Percentiles rank a stretch among this genome's conserved stretches.
Evolutionary conservation across 2,113 vertebrate species (phyloP).

Genomic region (Hypocryptadius cinnamomeus): DNA sequence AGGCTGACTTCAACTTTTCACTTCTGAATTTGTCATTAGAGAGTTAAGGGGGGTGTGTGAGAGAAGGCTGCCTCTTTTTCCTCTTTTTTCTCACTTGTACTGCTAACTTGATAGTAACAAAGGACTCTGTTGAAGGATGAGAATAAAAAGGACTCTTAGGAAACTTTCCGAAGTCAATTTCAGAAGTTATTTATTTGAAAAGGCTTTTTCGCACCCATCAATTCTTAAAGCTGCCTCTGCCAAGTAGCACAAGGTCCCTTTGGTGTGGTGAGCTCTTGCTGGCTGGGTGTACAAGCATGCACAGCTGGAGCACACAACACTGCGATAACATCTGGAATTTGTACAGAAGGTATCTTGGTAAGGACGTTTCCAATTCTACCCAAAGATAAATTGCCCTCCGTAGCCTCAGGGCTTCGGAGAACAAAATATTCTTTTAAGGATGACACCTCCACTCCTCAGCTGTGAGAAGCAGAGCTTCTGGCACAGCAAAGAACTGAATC

Average conservation of each 20-base stretch:
- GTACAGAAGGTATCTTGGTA: background rate
- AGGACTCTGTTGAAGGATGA: background rate
- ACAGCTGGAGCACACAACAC: background rate
- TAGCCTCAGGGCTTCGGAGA: background rate
- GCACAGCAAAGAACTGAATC: background rate
- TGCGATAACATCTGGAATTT: background rate
- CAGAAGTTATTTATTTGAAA: background rate
- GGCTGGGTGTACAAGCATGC: background rate
- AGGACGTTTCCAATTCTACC: background rate
- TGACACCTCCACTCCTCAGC: background rate
- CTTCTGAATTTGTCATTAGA: background rate
- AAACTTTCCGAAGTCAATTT: background rate
- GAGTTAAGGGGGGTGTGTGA: background rate
- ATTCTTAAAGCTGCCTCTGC: background rate
- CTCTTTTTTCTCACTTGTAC: background rate
- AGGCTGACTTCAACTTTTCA: background rate
- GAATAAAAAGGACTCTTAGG: background rate
- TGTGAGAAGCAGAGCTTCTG: constrained; percentile 9
- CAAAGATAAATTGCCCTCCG: background rate
- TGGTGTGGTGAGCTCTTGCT: background rate
- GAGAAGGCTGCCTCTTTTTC: background rate
- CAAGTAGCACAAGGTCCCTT: background rate
- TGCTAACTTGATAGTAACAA: background rate
- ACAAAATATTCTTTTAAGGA: background rate
- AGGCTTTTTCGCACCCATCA: background rate